phyloP scores from a whole-genome alignment of 2,888 invertebrate genomes.

The Melinaea menophilus region DNA sequence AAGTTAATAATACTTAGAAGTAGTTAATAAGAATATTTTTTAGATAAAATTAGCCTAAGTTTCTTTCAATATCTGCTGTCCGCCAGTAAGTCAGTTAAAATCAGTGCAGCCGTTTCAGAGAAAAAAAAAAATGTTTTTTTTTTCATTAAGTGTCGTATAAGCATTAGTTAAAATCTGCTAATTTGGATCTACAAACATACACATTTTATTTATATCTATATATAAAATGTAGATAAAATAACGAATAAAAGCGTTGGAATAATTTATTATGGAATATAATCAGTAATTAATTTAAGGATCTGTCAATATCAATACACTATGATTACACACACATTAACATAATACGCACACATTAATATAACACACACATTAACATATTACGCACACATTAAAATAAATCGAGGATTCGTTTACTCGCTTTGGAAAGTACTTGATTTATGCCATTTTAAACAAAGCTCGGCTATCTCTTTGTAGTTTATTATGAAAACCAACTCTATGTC shows the following conservation, averaged over 20 bases:
- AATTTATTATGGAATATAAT: slow-evolving; percentile 24
- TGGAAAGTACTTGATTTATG: slow-evolving; percentile 35
- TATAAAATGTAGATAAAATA: neutral
- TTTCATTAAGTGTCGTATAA: too few species aligned
- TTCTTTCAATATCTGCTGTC: too few species aligned
- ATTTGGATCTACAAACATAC: too few species aligned
- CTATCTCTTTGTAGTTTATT: slow-evolving; percentile 8
- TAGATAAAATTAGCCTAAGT: too few species aligned
- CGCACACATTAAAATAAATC: slow-evolving; percentile 36
- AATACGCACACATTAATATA: slow-evolving; percentile 33
- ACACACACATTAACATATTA: neutral
- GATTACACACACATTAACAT: slow-evolving; percentile 14
- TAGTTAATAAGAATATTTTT: too few species aligned
- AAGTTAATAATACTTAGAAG: too few species aligned
- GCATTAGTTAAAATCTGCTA: too few species aligned
- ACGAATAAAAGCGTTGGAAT: neutral
- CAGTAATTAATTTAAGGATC: slow-evolving; percentile 30
- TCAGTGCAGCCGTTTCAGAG: too few species aligned
- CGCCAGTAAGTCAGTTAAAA: too few species aligned
- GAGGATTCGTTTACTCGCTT: slow-evolving; percentile 30
- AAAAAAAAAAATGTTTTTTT: too few species aligned
- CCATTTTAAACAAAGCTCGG: slow-evolving; percentile 20
- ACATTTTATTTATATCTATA: too few species aligned
- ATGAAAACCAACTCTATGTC: slow-evolving; percentile 14
- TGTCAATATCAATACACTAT: slow-evolving; percentile 29